Evolutionary conservation across 2,888 invertebrate species (phyloP).

Genomic region (Mythimna loreyi): DNA sequence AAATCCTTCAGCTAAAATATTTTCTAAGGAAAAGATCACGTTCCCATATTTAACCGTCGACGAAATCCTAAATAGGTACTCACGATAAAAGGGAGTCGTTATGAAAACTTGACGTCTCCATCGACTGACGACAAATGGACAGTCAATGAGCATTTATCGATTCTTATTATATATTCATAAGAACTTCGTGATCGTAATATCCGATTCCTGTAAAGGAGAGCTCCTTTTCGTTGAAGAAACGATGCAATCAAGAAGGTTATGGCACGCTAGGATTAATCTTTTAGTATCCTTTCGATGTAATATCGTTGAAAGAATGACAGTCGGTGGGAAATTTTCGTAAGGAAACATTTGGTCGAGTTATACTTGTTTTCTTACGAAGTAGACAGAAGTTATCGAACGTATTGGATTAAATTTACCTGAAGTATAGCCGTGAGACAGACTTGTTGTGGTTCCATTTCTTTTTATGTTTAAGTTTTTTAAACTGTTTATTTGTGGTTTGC

Average conservation of each 20-base stretch:
- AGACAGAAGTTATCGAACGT: no score
- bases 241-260: slow-evolving; percentile 54
- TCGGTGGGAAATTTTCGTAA: slow-evolving; percentile 16
- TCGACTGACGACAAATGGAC: slow-evolving; percentile 57
- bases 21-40: background rate
- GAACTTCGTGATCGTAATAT: slow-evolving; percentile 61
- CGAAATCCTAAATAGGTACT: slow-evolving; percentile 25
- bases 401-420: no score
- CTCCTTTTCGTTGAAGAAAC: slow-evolving; percentile 42
- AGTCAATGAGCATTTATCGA: slow-evolving; percentile 67
- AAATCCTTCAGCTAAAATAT: background rate
- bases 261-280: slow-evolving; percentile 57
- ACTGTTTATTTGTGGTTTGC: no score
- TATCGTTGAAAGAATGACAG: slow-evolving; percentile 20
- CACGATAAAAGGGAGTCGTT: slow-evolving; percentile 46
- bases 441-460: no score
- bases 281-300: slow-evolving; percentile 38
- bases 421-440: no score
- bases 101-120: slow-evolving; percentile 62
- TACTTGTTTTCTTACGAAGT: no score
- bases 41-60: background rate
- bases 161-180: slow-evolving; percentile 64
- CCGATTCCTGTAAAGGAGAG: slow-evolving; percentile 38
- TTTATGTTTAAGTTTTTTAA: no score
- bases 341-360: background rate